phyloP scores from a whole-genome alignment of 2,888 invertebrate genomes.

The Operophtera brumata region DNA sequence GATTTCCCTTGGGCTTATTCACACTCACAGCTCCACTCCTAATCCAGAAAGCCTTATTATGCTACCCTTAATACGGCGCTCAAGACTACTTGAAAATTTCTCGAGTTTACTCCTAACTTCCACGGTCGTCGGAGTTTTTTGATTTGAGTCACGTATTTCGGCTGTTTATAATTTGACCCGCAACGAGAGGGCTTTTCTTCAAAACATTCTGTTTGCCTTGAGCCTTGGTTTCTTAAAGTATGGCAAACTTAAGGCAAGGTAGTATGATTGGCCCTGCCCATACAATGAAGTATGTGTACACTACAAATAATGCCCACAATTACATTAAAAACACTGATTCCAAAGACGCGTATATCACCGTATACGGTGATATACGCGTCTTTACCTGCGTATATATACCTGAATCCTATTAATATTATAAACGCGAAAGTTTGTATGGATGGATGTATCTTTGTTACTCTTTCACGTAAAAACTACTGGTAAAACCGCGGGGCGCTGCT shows the following conservation, averaged over 20 bases:
- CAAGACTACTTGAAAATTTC: slow-evolving; percentile 80
- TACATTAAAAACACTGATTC: not conserved
- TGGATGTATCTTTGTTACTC: too few species aligned
- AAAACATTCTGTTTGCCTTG: not conserved
- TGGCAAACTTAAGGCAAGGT: too few species aligned
- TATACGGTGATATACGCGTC: slow-evolving; percentile 2
- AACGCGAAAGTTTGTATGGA: too few species aligned
- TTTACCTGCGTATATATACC: too few species aligned
- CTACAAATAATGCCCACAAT: slow-evolving; percentile 43
- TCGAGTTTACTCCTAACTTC: slow-evolving; percentile 59
- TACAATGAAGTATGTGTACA: too few species aligned
- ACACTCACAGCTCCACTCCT: slow-evolving; percentile 78
- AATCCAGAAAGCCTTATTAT: slow-evolving; percentile 81
- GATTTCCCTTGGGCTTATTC: slow-evolving; percentile 80
- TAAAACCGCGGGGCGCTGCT: too few species aligned
- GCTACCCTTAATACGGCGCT: slow-evolving; percentile 78
- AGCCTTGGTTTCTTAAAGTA: too few species aligned
- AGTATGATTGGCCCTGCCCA: too few species aligned
- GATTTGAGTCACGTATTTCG: slow-evolving; percentile 30
- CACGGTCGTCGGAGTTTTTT: slow-evolving; percentile 42
- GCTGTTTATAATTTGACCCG: slow-evolving; percentile 5
- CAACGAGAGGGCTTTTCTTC: slow-evolving; percentile 24
- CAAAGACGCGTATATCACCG: not conserved
- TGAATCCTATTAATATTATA: too few species aligned
- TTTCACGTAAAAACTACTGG: too few species aligned